phyloP scores from a whole-genome alignment of 2,888 invertebrate species.

The Cosmopolites sordidus region DNA sequence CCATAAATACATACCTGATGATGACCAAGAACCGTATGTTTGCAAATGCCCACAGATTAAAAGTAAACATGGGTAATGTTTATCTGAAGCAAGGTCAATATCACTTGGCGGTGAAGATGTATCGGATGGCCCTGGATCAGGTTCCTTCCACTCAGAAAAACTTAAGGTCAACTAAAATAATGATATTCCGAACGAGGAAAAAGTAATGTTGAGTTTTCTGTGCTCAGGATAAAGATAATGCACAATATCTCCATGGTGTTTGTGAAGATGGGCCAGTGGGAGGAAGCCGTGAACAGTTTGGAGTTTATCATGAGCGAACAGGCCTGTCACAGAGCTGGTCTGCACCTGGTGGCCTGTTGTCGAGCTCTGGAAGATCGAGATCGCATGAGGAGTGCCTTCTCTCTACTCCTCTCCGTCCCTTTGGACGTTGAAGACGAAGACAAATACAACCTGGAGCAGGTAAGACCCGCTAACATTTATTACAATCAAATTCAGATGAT shows the following conservation, averaged over 20 bases:
- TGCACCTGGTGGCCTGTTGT: slow-evolving; percentile 85
- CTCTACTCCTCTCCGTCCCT: slow-evolving; percentile 83
- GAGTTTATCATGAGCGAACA: slow-evolving; percentile 98
- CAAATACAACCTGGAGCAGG: slow-evolving; percentile 54
- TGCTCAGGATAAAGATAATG: slow-evolving; percentile 90
- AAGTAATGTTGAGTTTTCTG: too few species aligned
- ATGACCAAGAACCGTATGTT: slow-evolving; percentile 93
- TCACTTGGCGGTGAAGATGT: slow-evolving; percentile 94
- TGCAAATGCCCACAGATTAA: slow-evolving; percentile 85
- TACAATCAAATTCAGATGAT: too few species aligned
- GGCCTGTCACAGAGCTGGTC: slow-evolving; percentile 68
- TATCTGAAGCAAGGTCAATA: slow-evolving; percentile 92
- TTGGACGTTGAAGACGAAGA: slow-evolving; percentile 79
- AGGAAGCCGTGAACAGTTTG: slow-evolving; percentile 93
- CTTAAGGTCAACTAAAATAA: slow-evolving; percentile 77
- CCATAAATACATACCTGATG: slow-evolving; percentile 90
- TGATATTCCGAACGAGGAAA: too few species aligned
- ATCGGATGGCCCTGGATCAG: slow-evolving; percentile 97
- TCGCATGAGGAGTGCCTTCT: slow-evolving; percentile 89
- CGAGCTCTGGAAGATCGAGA: slow-evolving; percentile 85
- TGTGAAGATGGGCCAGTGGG: slow-evolving; percentile 93
- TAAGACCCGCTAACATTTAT: slow-evolving; percentile 18
- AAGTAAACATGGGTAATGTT: slow-evolving; percentile 98
- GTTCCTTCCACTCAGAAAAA: slow-evolving; percentile 90
- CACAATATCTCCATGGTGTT: slow-evolving; percentile 95